Percentiles rank a stretch among this genome's conserved stretches.
Evolutionary conservation across 2,888 invertebrate species (phyloP).

Genomic region (Catocala sponsa): DNA sequence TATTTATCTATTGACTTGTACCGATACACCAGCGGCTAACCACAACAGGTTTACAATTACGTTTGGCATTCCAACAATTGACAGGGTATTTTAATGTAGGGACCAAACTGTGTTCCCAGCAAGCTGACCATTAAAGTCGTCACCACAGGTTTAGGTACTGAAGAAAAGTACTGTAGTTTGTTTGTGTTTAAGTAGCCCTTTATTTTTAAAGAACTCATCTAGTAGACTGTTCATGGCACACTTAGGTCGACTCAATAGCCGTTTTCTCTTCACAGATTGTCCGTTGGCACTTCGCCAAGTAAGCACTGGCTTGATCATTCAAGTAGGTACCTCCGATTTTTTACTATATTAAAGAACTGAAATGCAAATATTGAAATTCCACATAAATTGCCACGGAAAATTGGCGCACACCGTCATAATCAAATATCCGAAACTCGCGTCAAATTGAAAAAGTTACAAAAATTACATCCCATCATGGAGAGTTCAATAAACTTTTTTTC

Average conservation of each 20-base stretch:
- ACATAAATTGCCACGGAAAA: constrained; percentile 11
- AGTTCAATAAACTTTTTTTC: constrained; percentile 29
- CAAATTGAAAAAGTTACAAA: constrained; percentile 50
- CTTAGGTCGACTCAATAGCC: background rate
- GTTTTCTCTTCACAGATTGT: background rate
- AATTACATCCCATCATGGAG: constrained; percentile 36
- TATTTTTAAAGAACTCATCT: no score
- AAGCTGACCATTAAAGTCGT: no score
- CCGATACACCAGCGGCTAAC: no score
- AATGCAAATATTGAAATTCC: constrained; percentile 10
- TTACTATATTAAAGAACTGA: constrained; percentile 1
- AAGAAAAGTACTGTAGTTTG: background rate
- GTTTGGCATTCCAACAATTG: no score
- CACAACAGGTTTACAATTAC: no score
- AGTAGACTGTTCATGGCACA: background rate
- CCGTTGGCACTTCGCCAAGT: background rate
- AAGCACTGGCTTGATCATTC: background rate
- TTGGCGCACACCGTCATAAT: constrained; percentile 35
- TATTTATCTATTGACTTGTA: no score
- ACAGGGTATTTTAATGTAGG: no score
- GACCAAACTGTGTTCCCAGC: no score
- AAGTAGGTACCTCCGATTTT: constrained; percentile 1
- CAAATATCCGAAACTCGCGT: constrained; percentile 36
- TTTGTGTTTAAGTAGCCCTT: background rate
- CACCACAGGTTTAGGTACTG: no score